Evolutionary conservation across 2,113 vertebrate species (phyloP), one percentile per base, ranked within the genome.

Genomic region (Mandrillus leucophaeus): DNA sequence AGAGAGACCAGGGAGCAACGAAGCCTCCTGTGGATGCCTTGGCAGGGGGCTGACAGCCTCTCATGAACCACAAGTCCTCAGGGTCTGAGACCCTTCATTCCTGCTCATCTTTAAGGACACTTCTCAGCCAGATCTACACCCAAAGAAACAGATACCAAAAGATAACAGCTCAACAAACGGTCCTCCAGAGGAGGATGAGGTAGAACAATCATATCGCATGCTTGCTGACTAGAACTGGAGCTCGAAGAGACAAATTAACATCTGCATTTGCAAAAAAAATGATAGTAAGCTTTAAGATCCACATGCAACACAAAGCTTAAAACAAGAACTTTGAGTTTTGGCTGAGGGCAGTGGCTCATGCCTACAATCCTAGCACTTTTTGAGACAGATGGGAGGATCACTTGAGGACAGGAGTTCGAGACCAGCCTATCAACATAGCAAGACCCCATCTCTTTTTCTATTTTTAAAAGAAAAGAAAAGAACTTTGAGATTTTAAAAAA

Each of bases 381-480:
- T 25, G 23, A 61, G 59, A 61, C 59, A 61, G 9, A 61, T 61
- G 59, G 23, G 23, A 61, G 23, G 59, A 61, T 61, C 23, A 1
- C 59, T 25, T 61, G 59, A 61, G 23, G 59, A 23, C 59, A 61
- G 59, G 23, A 61, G 59, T 27, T 27, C 59, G 9, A 61, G 59
- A 61, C 9, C 59, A 61, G 59, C 59, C 59, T 61, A 27, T 9
- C 59, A 61, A 25, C 23, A 27, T 61, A 61, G 23, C 23, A 61
- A 61, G 59, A 61, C 59, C 59, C 57, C 23, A 59, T 59, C 57
- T 59, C 57, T 59, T 59, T 59, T 59, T 59, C 57, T 10, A 59
- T 59, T 59, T 59, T 59, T 59, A 59, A 59, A 59, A 59, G 23
- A 59, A 22, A 91, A 96, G 93, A 91, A 40, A 93, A 95, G 76